Evolutionary conservation across 2,797 vertebrate species (phyloP), one percentile per base, ranked within the genome.

Genomic region (Uromys caudimaculatus): DNA sequence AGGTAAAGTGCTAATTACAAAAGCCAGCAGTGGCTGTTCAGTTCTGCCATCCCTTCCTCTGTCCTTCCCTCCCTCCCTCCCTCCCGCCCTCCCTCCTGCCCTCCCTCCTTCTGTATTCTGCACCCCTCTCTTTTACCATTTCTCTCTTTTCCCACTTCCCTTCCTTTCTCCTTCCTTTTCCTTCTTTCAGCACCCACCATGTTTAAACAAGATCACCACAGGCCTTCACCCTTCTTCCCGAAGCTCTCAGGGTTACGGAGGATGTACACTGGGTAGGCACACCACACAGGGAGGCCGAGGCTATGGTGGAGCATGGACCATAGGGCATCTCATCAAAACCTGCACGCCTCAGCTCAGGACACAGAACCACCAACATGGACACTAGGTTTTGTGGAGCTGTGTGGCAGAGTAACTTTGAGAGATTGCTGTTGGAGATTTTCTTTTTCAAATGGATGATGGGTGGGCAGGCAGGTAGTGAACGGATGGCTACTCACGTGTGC

Each of bases 21-120:
- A 81, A 84, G n/a, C 27, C 29, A 64, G 27, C 11, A 3, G 52
- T 12, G 32, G 24, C 58, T 47, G 6, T 35, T 58, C 54, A 44
- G 19, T 21, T 13, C 3, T 11, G 5, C 0, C 29, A 0, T 5
- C 16, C 1, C 1, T 0, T 14, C 27, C 7, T 47, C 52, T 3
- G 9, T 21, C 35, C 10, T 7, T 27, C 32, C 41, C 41, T 62
- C 50, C 54, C 3, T 50, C 47, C 60, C 24, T 47, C 10, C 41
- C n/a, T 9, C 10, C 10, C 6, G 17, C 32, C 35, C 56, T 44
- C 47, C 52, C 38, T 11, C 44, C 50, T n/a, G 41, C 4, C 62
- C 35, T 23, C 29, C 52, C 41, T 62, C 47, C 47, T 4, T 56
- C 35, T 62, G 0, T 29, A 14, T 14, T 32, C 62, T 32, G 62